Percentiles rank a stretch among this genome's conserved stretches.
These are phyloP conservation scores for Brachyptera risi DNA, from an alignment of 2,888 invertebrate genomes.

Conservation along the genomic window DNA sequence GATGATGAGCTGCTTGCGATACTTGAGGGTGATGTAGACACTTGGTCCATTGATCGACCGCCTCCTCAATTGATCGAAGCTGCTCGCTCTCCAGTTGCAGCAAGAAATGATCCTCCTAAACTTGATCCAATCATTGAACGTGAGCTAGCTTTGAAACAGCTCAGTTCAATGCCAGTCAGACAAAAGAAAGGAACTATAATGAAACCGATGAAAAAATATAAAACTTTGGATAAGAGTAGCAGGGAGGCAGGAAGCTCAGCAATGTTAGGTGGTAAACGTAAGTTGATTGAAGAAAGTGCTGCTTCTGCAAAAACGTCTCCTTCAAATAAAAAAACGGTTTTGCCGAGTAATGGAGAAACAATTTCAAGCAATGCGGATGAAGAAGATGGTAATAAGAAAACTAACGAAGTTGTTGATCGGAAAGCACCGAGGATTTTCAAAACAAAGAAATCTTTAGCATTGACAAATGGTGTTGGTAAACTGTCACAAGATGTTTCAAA, in stretches of 20 bases:
- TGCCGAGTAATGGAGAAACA: too few relatives aligned
- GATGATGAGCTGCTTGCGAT: conserved; percentile 54
- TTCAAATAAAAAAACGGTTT: too few relatives aligned
- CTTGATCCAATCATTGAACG: conserved; percentile 48
- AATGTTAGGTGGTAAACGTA: too few relatives aligned
- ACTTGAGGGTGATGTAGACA: conserved; percentile 52
- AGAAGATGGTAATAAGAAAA: too few relatives aligned
- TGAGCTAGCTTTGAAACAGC: conserved; percentile 54
- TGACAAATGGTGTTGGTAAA: not conserved
- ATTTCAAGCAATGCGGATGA: too few relatives aligned
- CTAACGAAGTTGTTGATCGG: too few relatives aligned
- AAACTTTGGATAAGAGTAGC: too few relatives aligned
- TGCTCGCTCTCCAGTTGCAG: conserved; percentile 29
- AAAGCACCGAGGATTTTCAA: conserved; percentile 10
- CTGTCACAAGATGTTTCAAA: not conserved
- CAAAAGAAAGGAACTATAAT: too few relatives aligned
- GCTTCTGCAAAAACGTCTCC: too few relatives aligned
- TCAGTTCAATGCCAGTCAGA: conserved; percentile 38
- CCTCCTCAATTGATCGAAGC: conserved; percentile 32
- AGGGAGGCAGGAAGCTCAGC: too few relatives aligned
- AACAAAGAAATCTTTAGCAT: not conserved
- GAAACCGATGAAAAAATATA: too few relatives aligned
- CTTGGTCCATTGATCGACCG: conserved; percentile 32
- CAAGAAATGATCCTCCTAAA: conserved; percentile 35
- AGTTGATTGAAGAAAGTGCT: too few relatives aligned